A percentile compares a stretch with the other conserved stretches of the same genome.
These are phyloP conservation scores for Polia nebulosa DNA, from an alignment of 2,888 invertebrate genomes.

Conservation along the genomic window DNA sequence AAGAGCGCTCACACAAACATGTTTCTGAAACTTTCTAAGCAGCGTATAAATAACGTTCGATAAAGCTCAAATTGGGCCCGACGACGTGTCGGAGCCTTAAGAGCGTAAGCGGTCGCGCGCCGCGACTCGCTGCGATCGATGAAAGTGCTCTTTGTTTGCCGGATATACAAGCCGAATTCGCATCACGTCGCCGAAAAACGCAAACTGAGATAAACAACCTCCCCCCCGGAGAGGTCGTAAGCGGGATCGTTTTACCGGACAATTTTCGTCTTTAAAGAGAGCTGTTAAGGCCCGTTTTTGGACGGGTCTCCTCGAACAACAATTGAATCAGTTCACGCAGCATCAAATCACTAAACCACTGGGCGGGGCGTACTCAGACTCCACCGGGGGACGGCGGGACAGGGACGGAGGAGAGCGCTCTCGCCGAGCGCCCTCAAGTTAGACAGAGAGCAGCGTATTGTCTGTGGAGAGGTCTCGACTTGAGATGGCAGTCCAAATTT, in stretches of 20 bases:
- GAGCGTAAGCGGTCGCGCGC: slow-evolving; percentile 80
- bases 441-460: slow-evolving; percentile 83
- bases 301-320: slow-evolving; percentile 81
- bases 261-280: slow-evolving; percentile 89
- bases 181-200: slow-evolving; percentile 90
- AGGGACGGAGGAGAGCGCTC: slow-evolving; percentile 82
- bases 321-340: slow-evolving; percentile 91
- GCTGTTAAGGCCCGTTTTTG: slow-evolving; percentile 87
- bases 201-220: slow-evolving; percentile 90
- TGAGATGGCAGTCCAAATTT: slow-evolving; percentile 86
- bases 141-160: slow-evolving; percentile 87
- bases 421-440: slow-evolving; percentile 67
- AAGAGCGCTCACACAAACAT: slow-evolving; percentile 84
- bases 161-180: slow-evolving; percentile 90
- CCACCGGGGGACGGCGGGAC: slow-evolving; percentile 86
- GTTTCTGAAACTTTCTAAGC: slow-evolving; percentile 87
- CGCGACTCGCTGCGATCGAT: slow-evolving; percentile 85
- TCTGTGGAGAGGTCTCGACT: slow-evolving; percentile 78
- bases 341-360: slow-evolving; percentile 91
- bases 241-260: slow-evolving; percentile 87
- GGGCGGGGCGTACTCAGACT: slow-evolving; percentile 90
- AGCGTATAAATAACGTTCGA: slow-evolving; percentile 88
- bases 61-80: slow-evolving; percentile 85
- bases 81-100: slow-evolving; percentile 72
- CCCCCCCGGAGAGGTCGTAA: slow-evolving; percentile 87